Base-by-base conservation (phyloP, 2,797 vertebrate genomes). In the Acanthurus leucopareius region DNA sequence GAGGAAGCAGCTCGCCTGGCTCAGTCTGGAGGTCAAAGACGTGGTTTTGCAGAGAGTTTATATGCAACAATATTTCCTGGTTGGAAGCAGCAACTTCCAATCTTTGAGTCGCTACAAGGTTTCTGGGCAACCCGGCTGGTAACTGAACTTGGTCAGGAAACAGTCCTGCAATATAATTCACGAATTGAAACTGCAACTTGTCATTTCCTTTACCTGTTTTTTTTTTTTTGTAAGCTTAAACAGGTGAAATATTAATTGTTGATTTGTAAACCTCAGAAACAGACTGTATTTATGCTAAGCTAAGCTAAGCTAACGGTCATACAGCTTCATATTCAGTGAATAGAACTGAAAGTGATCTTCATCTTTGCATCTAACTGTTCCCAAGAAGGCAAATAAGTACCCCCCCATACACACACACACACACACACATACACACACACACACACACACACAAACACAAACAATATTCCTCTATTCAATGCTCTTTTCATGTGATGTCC, bases 401-500 rank as follows among this genome's bases (percentile, higher is more conserved):
- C 40, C 0, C 11, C 20, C 66, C 73, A 59, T 61, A 51, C 44
- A 69, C 22, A 74, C 48, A 17, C 67, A 38, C 58, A 60, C 35
- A 49, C 38, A 11, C 5, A n/a, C 20, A 20, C 22, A 5, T 7
- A 2, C 15, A n/a, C 44, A 11, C 44, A n/a, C 6, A 17, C 1
- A 44, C 17, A 77, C 78, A 71, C 49, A 74, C 14, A 64, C 48
- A 62, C 38, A 71, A 45, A 74, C 14, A 64, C 48, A 62, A 28
- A 57, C 22, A 54, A 14, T 25, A 35, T 48, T 62, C 9, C 19
- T 64, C 35, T 40, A 22, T 44, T n/a, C 16, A 80, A 62, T 47
- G 48, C 10, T 6, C 35, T 47, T 40, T 25, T 44, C 79, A 86
- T 87, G 84, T 89, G 82, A 51, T 70, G 62, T 75, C 74, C 65